These are phyloP conservation scores for Pachypanchax playfairii DNA, from an alignment of 2,113 vertebrate species.

Conservation along the genomic window DNA sequence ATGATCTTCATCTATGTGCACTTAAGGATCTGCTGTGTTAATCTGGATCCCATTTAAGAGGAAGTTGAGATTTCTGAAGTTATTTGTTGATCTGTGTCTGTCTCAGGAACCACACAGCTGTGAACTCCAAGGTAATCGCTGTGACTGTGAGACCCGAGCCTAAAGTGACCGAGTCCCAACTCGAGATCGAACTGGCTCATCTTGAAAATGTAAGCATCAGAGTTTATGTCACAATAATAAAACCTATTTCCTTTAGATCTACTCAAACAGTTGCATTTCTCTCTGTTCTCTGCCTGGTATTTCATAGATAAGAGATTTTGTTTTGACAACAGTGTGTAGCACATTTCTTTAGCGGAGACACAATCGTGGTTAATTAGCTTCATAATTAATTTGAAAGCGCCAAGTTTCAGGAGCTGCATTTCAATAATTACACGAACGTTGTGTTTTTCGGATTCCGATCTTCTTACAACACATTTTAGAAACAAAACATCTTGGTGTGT, in stretches of 20 bases:
- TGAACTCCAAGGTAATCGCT: conserved; percentile 98
- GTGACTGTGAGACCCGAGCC: conserved; percentile 96
- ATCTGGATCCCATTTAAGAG: not conserved
- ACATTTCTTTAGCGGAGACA: no score
- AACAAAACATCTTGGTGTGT: conserved; percentile 47
- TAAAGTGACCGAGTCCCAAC: conserved; percentile 86
- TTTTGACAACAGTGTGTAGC: conserved; percentile 42
- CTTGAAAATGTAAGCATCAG: conserved; percentile 90
- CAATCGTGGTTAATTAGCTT: conserved; percentile 71
- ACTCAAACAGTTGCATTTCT: not conserved
- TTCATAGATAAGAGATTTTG: conserved; percentile 23
- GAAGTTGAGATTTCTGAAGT: not conserved
- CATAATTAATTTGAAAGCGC: conserved; percentile 74
- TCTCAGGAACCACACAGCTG: conserved; percentile 93
- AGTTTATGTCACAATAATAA: not conserved
- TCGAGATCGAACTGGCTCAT: conserved; percentile 97
- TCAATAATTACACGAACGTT: no score
- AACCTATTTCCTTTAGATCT: conserved; percentile 1
- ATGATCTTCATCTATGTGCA: no score
- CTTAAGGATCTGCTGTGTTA: not conserved
- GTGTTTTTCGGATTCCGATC: conserved; percentile 62
- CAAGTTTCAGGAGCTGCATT: conserved; percentile 40
- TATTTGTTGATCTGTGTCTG: conserved; percentile 21
- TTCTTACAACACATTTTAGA: conserved; percentile 53
- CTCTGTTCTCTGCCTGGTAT: no score